Base-by-base conservation (phyloP, 2,113 vertebrate genomes). In the Caranx ignobilis region DNA sequence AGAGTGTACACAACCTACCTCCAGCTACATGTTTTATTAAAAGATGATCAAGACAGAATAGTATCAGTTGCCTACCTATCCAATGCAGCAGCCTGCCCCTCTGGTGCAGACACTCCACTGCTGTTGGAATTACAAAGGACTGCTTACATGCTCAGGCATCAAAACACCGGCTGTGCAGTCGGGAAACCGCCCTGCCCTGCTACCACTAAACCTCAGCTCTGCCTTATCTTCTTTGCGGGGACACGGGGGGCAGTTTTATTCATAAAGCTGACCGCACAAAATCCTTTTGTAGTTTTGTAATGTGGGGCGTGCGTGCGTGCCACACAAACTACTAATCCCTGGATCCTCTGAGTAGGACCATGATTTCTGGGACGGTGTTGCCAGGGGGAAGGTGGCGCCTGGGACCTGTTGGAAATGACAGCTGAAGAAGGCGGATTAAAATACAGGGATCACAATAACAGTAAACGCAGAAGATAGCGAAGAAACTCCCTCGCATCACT, bases 321-420 rank as follows among this genome's bases (percentile, higher is more conserved):
- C 71, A 47, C 65, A 39, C 67, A 75, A 19, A 84, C 89, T 79
- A 70, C 91, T 87, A 92, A 90, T 95, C 95, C 94, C 91, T 79
- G 85, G 86, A 94, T 94, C 86, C 92, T 88, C 71, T 9, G 82
- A 73, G 81, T 54, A 78, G 85, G 89, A 89, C 87, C 85, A n/a
- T 81, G 91, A 89, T 92, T 93, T 91, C 86, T 91, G 91, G 91
- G 87, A 85, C 85, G 65, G 79, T 88, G 92, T 93, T 91, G 88
- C 86, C 88, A 75, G 88, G 91, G 88, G 92, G 85, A 90, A 89
- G 88, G 93, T 88, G 93, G 91, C 74, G 89, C 57, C 65, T 31
- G 88, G 93, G 90, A 94, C 92, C 90, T 94, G 93, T 93, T 95
- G 95, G 94, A 94, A 90, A 95, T 95, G 94, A 94, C 93, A 85